phyloP scores from a whole-genome alignment of 2,888 invertebrate genomes.

The Rotaria magnacalcarata region DNA sequence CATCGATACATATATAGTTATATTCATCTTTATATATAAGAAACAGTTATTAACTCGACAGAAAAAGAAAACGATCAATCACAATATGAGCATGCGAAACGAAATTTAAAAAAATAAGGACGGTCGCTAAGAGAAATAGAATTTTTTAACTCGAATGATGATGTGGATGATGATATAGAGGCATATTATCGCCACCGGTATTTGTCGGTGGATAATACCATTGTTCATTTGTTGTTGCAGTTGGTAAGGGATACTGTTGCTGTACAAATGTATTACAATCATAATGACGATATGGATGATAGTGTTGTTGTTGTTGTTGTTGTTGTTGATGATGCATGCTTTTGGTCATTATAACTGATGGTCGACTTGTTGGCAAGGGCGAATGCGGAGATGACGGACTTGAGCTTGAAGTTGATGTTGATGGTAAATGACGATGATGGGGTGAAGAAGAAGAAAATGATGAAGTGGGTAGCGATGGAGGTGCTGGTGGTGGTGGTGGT shows the following conservation, averaged over 20 bases:
- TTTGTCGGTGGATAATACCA: neutral
- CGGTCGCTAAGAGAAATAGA: neutral
- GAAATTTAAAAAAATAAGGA: conserved; percentile 11
- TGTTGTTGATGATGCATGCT: neutral
- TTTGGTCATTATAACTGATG: conserved; percentile 13
- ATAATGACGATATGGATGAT: neutral
- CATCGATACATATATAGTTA: neutral
- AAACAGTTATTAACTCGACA: conserved; percentile 17
- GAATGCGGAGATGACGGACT: conserved; percentile 13
- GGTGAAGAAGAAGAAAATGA: neutral
- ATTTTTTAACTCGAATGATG: conserved; percentile 3
- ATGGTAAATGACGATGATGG: neutral
- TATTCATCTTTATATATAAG: neutral
- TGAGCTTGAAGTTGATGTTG: neutral
- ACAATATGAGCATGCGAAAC: conserved; percentile 26
- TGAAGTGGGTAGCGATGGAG: neutral
- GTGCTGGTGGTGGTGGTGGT: neutral
- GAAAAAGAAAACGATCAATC: neutral
- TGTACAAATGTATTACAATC: conserved; percentile 1
- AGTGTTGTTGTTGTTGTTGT: neutral
- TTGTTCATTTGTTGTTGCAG: neutral
- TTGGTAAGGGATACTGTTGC: neutral
- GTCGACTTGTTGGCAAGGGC: neutral
- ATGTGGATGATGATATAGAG: conserved; percentile 1
- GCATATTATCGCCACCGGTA: neutral